Percentiles rank a stretch among this genome's conserved stretches.
phyloP scores from a whole-genome alignment of 2,113 vertebrate species.

The Gobio gobio region DNA sequence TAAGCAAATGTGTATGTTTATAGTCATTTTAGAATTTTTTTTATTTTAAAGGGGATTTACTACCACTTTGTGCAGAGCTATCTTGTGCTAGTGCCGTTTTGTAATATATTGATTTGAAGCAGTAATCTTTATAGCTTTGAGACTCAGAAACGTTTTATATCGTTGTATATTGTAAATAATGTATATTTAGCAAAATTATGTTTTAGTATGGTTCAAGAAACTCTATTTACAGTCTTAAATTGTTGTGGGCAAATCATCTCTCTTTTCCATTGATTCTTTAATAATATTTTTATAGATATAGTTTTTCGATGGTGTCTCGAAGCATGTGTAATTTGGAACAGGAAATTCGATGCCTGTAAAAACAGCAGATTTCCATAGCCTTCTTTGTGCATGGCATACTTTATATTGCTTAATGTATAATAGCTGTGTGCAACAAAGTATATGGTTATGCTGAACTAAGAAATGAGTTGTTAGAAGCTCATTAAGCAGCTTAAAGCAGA shows the following conservation, averaged over 20 bases:
- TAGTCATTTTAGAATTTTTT: neutral
- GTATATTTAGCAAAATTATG: slow-evolving; percentile 6
- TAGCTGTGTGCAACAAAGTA: slow-evolving; percentile 15
- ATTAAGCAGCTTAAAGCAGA: slow-evolving; percentile 8
- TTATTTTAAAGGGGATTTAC: slow-evolving; percentile 14
- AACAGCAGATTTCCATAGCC: neutral
- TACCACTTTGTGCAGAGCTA: slow-evolving; percentile 10
- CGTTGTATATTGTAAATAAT: neutral
- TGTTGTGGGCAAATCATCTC: neutral
- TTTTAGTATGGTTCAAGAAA: slow-evolving; percentile 10
- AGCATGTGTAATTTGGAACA: slow-evolving; percentile 11
- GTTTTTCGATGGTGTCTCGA: slow-evolving; percentile 9
- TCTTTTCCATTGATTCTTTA: neutral
- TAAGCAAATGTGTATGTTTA: slow-evolving; percentile 23
- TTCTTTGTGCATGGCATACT: slow-evolving; percentile 1
- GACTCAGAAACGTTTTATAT: neutral
- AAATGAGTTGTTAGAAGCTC: neutral
- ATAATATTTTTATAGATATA: neutral
- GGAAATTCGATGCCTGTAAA: neutral
- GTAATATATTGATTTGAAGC: slow-evolving; percentile 15
- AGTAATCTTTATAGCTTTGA: slow-evolving; percentile 22
- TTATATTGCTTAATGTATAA: slow-evolving; percentile 18
- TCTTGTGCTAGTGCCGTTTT: slow-evolving; percentile 14
- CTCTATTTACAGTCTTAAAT: neutral
- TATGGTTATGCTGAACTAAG: slow-evolving; percentile 16